These are phyloP conservation scores for Steatocranus sp. DNA, from an alignment of 2,797 vertebrate genomes.

Conservation along the genomic window DNA sequence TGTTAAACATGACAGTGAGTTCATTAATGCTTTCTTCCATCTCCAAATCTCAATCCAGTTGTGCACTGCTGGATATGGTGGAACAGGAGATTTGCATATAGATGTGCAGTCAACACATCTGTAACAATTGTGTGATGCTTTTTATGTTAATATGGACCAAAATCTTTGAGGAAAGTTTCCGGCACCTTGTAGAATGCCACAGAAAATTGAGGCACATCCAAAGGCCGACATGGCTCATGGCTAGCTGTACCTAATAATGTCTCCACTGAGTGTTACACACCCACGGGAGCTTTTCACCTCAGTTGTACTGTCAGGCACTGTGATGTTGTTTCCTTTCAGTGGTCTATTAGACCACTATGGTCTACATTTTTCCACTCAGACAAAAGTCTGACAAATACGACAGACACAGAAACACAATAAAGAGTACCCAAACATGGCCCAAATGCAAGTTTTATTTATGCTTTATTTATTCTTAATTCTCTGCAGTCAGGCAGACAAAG, in stretches of 20 bases:
- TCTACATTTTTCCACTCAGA: neutral
- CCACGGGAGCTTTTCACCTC: rapidly evolving
- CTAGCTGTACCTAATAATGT: rapidly evolving
- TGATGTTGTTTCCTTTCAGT: rapidly evolving
- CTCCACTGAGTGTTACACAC: neutral
- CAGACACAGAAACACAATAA: neutral
- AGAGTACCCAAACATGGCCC: neutral
- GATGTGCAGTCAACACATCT: rapidly evolving
- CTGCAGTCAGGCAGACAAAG: rapidly evolving
- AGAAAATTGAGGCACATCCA: neutral
- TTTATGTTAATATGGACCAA: neutral
- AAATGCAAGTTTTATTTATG: neutral
- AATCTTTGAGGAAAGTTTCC: neutral
- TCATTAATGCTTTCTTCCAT: neutral
- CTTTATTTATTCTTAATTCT: neutral
- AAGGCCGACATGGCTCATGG: neutral
- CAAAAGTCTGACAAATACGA: neutral
- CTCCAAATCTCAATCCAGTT: rapidly evolving
- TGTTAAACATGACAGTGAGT: neutral
- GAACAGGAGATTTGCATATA: neutral
- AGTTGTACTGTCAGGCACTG: rapidly evolving
- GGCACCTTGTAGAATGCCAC: rapidly evolving
- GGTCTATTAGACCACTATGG: neutral
- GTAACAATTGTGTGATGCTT: neutral
- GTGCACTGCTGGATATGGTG: neutral